Percentiles rank a stretch among this genome's conserved stretches.
These are phyloP conservation scores for Huso huso DNA, from an alignment of 2,797 vertebrate species.

Conservation along the genomic window DNA sequence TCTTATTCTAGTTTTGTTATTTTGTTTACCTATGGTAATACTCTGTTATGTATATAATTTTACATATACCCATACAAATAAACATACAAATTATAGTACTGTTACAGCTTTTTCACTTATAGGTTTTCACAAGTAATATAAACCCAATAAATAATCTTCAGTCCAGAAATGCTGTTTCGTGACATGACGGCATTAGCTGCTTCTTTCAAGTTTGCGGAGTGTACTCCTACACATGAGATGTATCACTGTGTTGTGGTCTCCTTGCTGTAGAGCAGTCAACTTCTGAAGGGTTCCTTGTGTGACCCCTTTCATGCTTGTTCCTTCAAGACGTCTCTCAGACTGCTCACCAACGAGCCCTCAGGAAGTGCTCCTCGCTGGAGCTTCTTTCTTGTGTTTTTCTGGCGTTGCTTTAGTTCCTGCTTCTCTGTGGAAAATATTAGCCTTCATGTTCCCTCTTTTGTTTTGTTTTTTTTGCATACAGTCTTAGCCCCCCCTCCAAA, in stretches of 20 bases:
- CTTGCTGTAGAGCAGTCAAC: slow-evolving; percentile 40
- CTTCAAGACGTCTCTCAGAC: slow-evolving; percentile 41
- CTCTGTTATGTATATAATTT: no score
- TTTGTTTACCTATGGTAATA: no score
- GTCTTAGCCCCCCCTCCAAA: slow-evolving; percentile 19
- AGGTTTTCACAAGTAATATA: not conserved
- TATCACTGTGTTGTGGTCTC: slow-evolving; percentile 66
- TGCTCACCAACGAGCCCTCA: slow-evolving; percentile 43
- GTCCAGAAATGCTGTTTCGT: slow-evolving; percentile 47
- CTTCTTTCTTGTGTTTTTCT: slow-evolving; percentile 42
- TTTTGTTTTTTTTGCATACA: not conserved
- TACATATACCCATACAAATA: no score
- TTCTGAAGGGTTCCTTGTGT: slow-evolving; percentile 50
- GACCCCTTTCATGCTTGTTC: slow-evolving; percentile 38
- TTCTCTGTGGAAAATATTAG: not conserved
- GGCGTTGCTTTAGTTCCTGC: slow-evolving; percentile 30
- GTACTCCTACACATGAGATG: slow-evolving; percentile 60
- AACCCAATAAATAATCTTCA: slow-evolving; percentile 21
- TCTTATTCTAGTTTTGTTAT: no score
- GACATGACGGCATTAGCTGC: slow-evolving; percentile 63
- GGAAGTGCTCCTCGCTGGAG: slow-evolving; percentile 35
- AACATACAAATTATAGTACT: no score
- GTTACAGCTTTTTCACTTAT: not conserved
- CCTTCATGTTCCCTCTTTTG: not conserved
- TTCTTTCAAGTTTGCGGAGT: slow-evolving; percentile 62